These are phyloP conservation scores for Zeugodacus cucurbitae DNA, from an alignment of 1,140 invertebrate species.

Conservation along the genomic window DNA sequence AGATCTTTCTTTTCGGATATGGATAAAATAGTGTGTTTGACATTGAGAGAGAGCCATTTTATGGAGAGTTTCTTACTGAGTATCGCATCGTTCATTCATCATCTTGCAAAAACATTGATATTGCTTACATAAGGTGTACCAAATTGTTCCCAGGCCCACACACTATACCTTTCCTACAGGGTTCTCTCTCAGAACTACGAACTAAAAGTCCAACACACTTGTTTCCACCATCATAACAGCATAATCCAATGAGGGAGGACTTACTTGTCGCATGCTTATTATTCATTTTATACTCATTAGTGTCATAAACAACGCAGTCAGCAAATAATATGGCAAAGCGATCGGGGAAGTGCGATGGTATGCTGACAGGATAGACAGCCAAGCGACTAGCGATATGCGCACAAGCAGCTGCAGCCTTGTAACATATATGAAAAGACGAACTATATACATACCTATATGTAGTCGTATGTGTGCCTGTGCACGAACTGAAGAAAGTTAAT, in stretches of 20 bases:
- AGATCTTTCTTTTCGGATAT: too few relatives aligned
- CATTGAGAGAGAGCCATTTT: too few relatives aligned
- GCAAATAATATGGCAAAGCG: not conserved
- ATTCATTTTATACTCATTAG: slow-evolving; percentile 39
- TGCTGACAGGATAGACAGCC: not conserved
- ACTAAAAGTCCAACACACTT: too few relatives aligned
- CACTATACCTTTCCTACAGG: too few relatives aligned
- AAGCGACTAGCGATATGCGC: not conserved
- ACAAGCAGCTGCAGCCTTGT: not conserved
- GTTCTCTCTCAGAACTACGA: too few relatives aligned
- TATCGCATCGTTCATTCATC: too few relatives aligned
- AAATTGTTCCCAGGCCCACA: too few relatives aligned
- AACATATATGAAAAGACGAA: not conserved
- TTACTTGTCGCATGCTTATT: slow-evolving; percentile 26
- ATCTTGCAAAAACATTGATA: too few relatives aligned
- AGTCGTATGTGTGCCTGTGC: not conserved
- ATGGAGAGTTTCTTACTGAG: too few relatives aligned
- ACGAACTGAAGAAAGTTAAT: slow-evolving; percentile 20
- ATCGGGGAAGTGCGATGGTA: not conserved
- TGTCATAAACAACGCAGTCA: slow-evolving; percentile 28
- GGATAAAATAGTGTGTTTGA: too few relatives aligned
- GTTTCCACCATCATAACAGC: not conserved
- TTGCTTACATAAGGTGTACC: too few relatives aligned
- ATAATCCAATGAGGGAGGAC: not conserved
- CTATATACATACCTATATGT: not conserved